Conservation (phyloP, 2,888 invertebrate species). For the Dasypogon diadema region DNA sequence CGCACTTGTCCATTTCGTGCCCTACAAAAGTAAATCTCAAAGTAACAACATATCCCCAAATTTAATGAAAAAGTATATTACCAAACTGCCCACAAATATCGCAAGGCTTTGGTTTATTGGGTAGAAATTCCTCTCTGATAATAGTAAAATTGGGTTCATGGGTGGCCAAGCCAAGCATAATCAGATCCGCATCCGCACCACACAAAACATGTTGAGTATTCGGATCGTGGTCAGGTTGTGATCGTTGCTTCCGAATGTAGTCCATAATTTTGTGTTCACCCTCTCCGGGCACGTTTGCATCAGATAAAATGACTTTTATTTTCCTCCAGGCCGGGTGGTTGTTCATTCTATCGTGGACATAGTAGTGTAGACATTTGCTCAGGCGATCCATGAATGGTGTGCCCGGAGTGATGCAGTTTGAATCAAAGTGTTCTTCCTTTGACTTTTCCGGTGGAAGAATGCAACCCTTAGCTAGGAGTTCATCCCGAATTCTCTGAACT, state of each 20-base stretch:
- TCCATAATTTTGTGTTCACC: constrained; percentile 99
- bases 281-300: constrained; percentile 98
- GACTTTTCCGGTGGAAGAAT: constrained; percentile 87
- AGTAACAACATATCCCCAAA: constrained; percentile 54
- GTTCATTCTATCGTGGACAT: constrained; percentile 74
- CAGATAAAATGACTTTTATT: constrained; percentile 96
- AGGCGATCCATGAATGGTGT: constrained; percentile 97
- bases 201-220: constrained; percentile 98
- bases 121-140: constrained; percentile 98
- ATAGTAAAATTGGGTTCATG: constrained; percentile 99
- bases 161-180: constrained; percentile 98
- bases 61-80: constrained; percentile 61
- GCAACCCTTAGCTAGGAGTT: constrained; percentile 79
- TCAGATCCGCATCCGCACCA: constrained; percentile 98
- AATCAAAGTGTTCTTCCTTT: constrained; percentile 95
- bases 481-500: constrained; percentile 82
- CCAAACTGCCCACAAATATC: constrained; percentile 91
- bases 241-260: constrained; percentile 94
- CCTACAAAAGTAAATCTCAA: constrained; percentile 63
- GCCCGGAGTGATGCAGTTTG: constrained; percentile 99
- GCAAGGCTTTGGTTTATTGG: constrained; percentile 95
- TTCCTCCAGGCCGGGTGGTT: constrained; percentile 95
- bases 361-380: constrained; percentile 78
- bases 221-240: constrained; percentile 95
- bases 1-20: constrained; percentile 95